Evolutionary conservation across 2,888 invertebrate species (phyloP).

Genomic region (Pandemis heparana): DNA sequence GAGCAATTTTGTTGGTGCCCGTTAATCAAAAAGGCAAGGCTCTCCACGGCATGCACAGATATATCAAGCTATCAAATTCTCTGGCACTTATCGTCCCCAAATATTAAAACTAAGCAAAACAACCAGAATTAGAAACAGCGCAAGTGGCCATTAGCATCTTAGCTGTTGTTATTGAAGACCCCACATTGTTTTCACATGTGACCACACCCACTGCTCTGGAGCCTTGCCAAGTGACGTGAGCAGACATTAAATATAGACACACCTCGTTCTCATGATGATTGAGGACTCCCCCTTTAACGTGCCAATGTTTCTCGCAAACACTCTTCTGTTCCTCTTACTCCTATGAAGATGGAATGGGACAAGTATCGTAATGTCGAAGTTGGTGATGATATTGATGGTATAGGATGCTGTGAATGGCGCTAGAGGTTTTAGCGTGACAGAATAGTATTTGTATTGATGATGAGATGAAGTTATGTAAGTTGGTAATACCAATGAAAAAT

Average conservation of each 20-base stretch:
- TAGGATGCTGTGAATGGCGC: neutral
- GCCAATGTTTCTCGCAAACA: neutral
- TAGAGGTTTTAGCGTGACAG: neutral
- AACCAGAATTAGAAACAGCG: neutral
- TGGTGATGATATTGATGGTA: neutral
- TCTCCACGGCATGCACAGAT: too few species aligned
- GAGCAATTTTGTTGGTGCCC: too few species aligned
- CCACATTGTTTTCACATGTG: constrained; percentile 11
- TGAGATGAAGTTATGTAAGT: neutral
- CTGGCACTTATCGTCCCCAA: neutral
- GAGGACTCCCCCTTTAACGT: neutral
- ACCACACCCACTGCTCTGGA: constrained; percentile 37
- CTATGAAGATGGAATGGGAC: neutral
- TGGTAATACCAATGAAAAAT: neutral
- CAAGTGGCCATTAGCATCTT: constrained; percentile 1
- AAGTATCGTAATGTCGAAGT: neutral
- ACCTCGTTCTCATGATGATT: neutral
- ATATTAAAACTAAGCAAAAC: neutral
- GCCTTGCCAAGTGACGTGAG: neutral
- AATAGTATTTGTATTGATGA: neutral
- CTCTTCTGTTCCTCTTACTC: neutral
- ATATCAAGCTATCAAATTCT: neutral
- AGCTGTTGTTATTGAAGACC: constrained; percentile 4
- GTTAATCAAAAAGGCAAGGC: too few species aligned
- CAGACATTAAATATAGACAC: constrained; percentile 4